Evolutionary conservation across 1,140 invertebrate genomes (phyloP).

Genomic region (Ladona fulva): DNA sequence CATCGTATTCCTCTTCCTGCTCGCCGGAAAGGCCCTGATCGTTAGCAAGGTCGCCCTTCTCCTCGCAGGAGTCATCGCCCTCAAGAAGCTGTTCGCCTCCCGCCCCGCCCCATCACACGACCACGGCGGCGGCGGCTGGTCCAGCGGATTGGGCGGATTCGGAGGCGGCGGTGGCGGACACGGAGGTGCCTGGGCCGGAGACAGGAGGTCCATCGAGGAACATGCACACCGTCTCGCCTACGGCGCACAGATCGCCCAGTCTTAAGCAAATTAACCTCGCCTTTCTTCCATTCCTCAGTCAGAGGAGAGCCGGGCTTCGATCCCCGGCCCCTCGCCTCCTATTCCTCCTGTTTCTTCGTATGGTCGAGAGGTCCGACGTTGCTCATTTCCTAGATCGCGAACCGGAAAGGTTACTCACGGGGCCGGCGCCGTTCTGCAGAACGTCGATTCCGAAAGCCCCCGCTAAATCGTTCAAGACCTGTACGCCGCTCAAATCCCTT

Average conservation of each 20-base stretch:
- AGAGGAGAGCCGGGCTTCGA: too few species aligned
- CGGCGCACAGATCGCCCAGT: neutral
- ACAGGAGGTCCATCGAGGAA: neutral
- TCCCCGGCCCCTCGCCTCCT: too few species aligned
- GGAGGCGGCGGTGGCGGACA: neutral
- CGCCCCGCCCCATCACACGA: constrained; percentile 33
- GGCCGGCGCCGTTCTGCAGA: too few species aligned
- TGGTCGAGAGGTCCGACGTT: too few species aligned
- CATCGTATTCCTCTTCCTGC: constrained; percentile 59
- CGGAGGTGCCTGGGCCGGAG: neutral
- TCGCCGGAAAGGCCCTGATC: constrained; percentile 67
- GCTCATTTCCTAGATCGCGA: too few species aligned
- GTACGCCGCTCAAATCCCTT: too few species aligned
- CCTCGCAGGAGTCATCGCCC: constrained; percentile 60
- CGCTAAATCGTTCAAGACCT: too few species aligned
- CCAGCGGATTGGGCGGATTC: neutral
- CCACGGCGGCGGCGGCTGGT: neutral
- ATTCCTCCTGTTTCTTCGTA: too few species aligned
- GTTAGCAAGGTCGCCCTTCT: constrained; percentile 66
- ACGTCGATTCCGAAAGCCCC: too few species aligned
- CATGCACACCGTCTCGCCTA: neutral
- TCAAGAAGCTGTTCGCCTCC: constrained; percentile 61
- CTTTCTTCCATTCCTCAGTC: too few species aligned
- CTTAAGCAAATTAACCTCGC: too few species aligned
- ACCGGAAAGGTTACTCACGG: too few species aligned